These are phyloP conservation scores for Falco naumanni DNA, from an alignment of 2,797 vertebrate genomes.

Conservation along the genomic window DNA sequence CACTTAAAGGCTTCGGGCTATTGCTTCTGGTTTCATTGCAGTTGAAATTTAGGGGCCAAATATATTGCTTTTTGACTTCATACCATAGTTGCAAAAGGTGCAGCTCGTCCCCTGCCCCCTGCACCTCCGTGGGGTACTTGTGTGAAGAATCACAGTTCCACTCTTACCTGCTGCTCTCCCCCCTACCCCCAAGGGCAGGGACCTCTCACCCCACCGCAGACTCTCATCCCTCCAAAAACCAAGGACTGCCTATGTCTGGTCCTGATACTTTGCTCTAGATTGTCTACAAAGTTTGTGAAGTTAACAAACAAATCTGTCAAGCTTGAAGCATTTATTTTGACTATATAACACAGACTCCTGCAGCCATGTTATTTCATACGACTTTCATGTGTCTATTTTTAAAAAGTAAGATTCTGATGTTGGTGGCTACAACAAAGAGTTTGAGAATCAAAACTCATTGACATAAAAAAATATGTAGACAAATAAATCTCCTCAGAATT, in stretches of 20 bases:
- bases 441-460: background rate
- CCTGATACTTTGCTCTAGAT: background rate
- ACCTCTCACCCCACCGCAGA: background rate
- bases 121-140: rapidly evolving
- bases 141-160: rapidly evolving
- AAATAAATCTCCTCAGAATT: background rate
- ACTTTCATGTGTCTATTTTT: background rate
- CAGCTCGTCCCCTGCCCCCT: background rate
- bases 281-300: background rate
- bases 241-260: background rate
- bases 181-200: background rate
- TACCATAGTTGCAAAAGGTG: background rate
- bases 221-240: background rate
- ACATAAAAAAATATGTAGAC: background rate
- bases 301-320: background rate
- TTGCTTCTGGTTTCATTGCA: background rate
- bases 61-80: background rate
- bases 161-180: background rate
- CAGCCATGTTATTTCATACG: background rate
- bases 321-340: background rate
- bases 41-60: background rate
- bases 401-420: background rate
- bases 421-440: background rate
- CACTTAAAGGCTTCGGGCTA: background rate
- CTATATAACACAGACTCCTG: background rate